Percentiles rank a stretch among this genome's conserved stretches.
phyloP scores from a whole-genome alignment of 1,140 invertebrate species.

The Vollenhovia emeryi region DNA sequence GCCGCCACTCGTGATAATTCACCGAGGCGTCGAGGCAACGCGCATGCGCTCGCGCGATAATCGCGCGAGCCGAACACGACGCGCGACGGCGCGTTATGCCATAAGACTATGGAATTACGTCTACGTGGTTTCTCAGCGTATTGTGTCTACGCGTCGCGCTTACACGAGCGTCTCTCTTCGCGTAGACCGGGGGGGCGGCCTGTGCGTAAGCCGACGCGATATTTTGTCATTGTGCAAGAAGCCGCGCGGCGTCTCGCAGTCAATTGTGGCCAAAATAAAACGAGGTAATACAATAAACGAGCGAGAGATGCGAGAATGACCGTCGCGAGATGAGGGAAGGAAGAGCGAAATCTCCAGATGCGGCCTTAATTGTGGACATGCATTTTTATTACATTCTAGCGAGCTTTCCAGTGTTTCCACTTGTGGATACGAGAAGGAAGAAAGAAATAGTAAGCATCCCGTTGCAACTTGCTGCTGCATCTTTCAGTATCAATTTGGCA shows the following conservation, averaged over 20 bases:
- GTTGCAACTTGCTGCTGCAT: no score
- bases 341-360: background rate
- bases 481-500: no score
- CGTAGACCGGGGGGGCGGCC: background rate
- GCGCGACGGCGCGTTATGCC: background rate
- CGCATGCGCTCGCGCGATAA: background rate
- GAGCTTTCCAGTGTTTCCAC: background rate
- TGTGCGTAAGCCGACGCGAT: background rate
- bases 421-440: background rate
- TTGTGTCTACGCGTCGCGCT: background rate
- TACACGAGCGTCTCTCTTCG: background rate
- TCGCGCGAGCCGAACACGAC: background rate
- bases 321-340: background rate
- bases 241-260: background rate
- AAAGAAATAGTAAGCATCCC: no score
- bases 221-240: conserved; percentile 20
- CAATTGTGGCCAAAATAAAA: background rate
- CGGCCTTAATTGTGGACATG: background rate
- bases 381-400: background rate
- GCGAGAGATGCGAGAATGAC: background rate
- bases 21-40: background rate
- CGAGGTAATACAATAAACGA: background rate
- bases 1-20: background rate
- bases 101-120: conserved; percentile 38
- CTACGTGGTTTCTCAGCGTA: conserved; percentile 2